A percentile compares a stretch with the other conserved stretches of the same genome.
phyloP scores from a whole-genome alignment of 1,140 invertebrate genomes.

The Lordiphosa mommai region DNA sequence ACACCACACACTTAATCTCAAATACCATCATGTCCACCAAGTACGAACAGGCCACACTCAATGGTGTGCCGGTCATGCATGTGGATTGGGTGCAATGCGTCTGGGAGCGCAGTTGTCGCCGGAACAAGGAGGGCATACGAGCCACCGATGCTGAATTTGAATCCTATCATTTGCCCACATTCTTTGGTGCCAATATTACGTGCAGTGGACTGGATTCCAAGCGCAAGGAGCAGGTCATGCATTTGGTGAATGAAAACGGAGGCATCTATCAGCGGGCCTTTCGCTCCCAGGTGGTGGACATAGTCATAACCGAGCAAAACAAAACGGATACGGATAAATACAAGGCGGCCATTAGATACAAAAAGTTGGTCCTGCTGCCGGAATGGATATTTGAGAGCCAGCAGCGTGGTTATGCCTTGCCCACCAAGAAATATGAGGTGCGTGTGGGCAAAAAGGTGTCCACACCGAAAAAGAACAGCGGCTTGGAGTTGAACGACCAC shows the following conservation, averaged over 20 bases:
- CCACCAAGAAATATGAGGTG: constrained; percentile 83
- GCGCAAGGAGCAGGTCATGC: constrained; percentile 85
- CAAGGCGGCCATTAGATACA: constrained; percentile 87
- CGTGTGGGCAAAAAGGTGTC: constrained; percentile 58
- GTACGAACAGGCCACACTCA: constrained; percentile 88
- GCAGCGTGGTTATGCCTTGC: constrained; percentile 86
- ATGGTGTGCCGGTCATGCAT: constrained; percentile 87
- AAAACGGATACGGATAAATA: constrained; percentile 88
- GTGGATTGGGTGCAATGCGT: constrained; percentile 89
- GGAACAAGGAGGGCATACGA: constrained; percentile 81
- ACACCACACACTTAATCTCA: constrained; percentile 91
- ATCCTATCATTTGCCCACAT: constrained; percentile 87
- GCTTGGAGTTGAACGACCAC: constrained; percentile 20
- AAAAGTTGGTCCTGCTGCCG: constrained; percentile 86
- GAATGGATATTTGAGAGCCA: constrained; percentile 91
- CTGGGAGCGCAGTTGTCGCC: constrained; percentile 84
- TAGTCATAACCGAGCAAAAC: constrained; percentile 79
- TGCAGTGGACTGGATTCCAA: constrained; percentile 86
- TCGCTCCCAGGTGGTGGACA: constrained; percentile 76
- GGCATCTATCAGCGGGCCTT: constrained; percentile 82
- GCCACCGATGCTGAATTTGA: constrained; percentile 85
- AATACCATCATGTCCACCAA: constrained; percentile 87
- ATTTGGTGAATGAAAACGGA: constrained; percentile 87
- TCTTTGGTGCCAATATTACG: constrained; percentile 89
- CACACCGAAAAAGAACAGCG: constrained; percentile 54